A percentile compares a stretch with the other conserved stretches of the same genome.
Conservation (phyloP, 1,140 invertebrate species). For the Gyrodactylus bullatarudis region DNA sequence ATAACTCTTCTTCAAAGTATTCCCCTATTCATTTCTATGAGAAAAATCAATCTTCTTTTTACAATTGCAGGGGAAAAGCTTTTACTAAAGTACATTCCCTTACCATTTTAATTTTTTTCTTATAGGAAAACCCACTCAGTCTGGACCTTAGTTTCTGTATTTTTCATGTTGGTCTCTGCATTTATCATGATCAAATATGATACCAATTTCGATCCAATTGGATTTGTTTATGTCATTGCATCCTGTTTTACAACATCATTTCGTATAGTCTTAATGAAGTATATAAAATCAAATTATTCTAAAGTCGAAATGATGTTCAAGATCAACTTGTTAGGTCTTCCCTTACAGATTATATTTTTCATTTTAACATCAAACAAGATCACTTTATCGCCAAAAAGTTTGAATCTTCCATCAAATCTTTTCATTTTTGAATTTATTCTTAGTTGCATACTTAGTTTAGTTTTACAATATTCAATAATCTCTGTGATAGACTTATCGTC, state of each 20-base stretch:
- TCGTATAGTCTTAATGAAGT: background rate
- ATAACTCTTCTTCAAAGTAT: background rate
- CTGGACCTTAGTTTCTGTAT: background rate
- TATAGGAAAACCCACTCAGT: background rate
- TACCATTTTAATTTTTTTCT: background rate
- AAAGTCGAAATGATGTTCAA: background rate
- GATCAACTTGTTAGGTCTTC: background rate
- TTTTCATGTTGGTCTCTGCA: background rate
- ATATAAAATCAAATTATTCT: background rate
- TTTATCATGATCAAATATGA: background rate
- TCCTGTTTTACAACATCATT: background rate
- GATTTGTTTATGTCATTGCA: background rate
- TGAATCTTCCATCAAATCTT: too few relatives aligned
- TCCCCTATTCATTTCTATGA: background rate
- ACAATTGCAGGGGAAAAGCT: background rate
- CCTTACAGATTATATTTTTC: background rate
- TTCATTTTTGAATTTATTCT: background rate
- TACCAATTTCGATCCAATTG: background rate
- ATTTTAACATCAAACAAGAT: background rate
- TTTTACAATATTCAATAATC: background rate
- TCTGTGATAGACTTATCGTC: background rate
- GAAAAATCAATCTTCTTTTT: background rate
- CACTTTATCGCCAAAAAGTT: background rate
- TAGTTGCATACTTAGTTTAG: background rate
- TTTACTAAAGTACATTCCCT: background rate